phyloP scores from a whole-genome alignment of 2,888 invertebrate genomes.

The Pseudococcus longispinus region DNA sequence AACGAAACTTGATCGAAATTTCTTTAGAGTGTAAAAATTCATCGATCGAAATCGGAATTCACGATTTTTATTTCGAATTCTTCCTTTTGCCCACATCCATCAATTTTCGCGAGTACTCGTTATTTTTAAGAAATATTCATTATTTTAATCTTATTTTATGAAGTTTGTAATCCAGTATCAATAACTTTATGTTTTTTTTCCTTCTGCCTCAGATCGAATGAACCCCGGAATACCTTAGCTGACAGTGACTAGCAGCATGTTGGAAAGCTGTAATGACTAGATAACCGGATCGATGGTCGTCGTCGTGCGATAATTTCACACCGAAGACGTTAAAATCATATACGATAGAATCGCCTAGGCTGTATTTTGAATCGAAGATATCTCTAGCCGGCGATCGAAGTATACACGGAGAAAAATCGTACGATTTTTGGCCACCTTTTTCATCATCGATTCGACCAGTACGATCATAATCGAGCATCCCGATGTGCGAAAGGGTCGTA shows the following conservation, averaged over 20 bases:
- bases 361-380: not conserved
- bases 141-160: not conserved
- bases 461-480: not conserved
- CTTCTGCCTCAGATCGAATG: not conserved
- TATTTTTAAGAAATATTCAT: not conserved
- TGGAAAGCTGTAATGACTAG: not conserved
- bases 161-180: not conserved
- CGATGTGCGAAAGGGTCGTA: slow-evolving; percentile 43
- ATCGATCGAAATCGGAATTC: not conserved
- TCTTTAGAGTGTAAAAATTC: no score
- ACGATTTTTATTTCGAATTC: not conserved
- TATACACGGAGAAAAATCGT: no score
- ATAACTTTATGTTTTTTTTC: not conserved
- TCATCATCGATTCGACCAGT: not conserved
- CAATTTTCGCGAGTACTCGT: not conserved
- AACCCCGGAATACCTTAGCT: not conserved
- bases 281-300: not conserved
- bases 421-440: not conserved
- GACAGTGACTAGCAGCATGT: not conserved
- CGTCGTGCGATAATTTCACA: not conserved
- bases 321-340: not conserved
- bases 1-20: not conserved
- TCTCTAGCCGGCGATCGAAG: no score
- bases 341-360: not conserved
- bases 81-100: not conserved